phyloP scores from a whole-genome alignment of 2,888 invertebrate genomes.

The Calliscelio sp. region DNA sequence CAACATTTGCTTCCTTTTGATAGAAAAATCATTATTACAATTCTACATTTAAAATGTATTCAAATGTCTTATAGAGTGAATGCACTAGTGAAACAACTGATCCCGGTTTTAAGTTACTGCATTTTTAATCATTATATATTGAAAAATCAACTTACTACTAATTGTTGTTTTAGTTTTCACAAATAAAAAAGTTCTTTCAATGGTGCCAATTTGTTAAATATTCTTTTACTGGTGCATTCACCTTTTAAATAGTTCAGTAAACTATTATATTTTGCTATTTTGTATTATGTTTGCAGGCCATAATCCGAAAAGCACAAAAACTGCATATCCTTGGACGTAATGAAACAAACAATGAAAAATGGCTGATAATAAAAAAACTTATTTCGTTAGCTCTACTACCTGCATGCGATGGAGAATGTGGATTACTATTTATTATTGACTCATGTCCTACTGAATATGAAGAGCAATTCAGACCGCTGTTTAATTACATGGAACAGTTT shows the following conservation, averaged over 20 bases:
- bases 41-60: no score
- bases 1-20: no score
- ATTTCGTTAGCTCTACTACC: neutral
- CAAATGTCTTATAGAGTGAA: no score
- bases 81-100: no score
- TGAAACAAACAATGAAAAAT: neutral
- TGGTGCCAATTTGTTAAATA: neutral
- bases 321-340: neutral
- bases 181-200: no score
- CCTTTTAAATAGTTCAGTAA: no score
- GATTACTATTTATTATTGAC: neutral
- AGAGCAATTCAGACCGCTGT: neutral
- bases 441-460: neutral
- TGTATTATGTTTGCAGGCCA: conserved; percentile 7
- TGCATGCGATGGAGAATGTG: neutral
- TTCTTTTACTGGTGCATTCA: no score
- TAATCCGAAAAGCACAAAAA: neutral
- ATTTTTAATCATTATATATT: no score
- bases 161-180: no score
- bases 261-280: neutral
- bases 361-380: neutral
- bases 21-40: no score
- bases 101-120: no score
- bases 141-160: no score
- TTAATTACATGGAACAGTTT: neutral